Conservation (phyloP, 2,113 vertebrate species). For the rabbit (Oryctolagus cuniculus) region mOryCun1.1 NC_091435.1:21120001-21120500, state of each 20-base stretch:
- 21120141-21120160: background rate
- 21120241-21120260: background rate
- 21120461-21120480: too few relatives aligned
- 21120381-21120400: too few relatives aligned
- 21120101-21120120: background rate
- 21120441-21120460: too few relatives aligned
- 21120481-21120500: too few relatives aligned
- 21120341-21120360: too few relatives aligned
- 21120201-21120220: background rate
- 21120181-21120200: background rate
- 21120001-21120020: background rate
- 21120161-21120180: background rate
- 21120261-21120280: too few relatives aligned
- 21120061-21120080: background rate
- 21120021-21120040: background rate
- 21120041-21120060: background rate
- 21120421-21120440: too few relatives aligned
- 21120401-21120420: too few relatives aligned
- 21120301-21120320: too few relatives aligned
- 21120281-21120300: too few relatives aligned
- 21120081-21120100: background rate
- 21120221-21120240: background rate
- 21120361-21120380: too few relatives aligned
- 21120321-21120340: too few relatives aligned
- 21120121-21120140: background rate